Conservation (phyloP, 2,113 vertebrate species). For the Drymodes brunneopygia region DNA sequence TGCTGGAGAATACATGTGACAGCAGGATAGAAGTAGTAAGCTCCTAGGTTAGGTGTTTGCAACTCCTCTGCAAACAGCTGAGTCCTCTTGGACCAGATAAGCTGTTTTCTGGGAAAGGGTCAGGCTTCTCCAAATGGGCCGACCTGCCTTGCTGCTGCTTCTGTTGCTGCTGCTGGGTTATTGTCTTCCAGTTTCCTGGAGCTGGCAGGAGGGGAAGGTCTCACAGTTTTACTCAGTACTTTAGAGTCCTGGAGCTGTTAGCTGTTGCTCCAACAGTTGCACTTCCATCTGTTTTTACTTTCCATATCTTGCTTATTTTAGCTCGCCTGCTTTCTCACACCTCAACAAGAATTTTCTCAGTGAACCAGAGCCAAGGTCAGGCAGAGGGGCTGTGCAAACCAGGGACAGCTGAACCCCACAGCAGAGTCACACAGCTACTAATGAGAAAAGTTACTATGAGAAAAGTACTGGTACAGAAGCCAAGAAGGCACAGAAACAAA, state of each 20-base stretch:
- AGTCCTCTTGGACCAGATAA: neutral
- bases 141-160: neutral
- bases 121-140: neutral
- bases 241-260: neutral
- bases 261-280: neutral
- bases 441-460: neutral
- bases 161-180: neutral
- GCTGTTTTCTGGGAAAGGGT: neutral
- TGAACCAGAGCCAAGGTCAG: neutral
- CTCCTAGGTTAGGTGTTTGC: neutral
- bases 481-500: neutral
- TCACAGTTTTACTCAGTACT: neutral
- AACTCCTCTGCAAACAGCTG: neutral
- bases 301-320: conserved; percentile 9
- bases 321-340: neutral
- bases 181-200: neutral
- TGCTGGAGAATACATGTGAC: neutral
- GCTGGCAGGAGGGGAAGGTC: neutral
- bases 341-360: conserved; percentile 14
- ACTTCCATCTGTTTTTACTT: conserved; percentile 36
- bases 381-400: neutral
- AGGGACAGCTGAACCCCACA: neutral
- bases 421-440: neutral
- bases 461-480: neutral
- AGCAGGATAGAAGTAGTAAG: neutral